Percentiles rank a stretch among this genome's conserved stretches.
These are phyloP conservation scores for Phlogophora meticulosa DNA, from an alignment of 2,888 invertebrate genomes.

Conservation along the genomic window DNA sequence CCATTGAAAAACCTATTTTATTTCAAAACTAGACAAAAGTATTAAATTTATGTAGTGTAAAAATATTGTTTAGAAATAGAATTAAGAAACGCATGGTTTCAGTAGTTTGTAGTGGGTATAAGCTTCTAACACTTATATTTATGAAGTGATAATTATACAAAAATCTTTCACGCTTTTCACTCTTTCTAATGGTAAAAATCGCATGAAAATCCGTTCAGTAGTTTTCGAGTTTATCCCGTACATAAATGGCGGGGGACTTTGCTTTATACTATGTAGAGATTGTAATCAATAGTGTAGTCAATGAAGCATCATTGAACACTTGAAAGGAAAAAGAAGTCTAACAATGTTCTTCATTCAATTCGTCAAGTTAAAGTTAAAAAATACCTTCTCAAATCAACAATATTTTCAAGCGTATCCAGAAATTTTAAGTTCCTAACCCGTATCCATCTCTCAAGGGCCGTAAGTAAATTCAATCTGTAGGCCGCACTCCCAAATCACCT, in stretches of 20 bases:
- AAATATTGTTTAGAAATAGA: background rate
- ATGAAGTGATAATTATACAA: too few species aligned
- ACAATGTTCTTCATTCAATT: too few species aligned
- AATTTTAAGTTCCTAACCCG: constrained; percentile 47
- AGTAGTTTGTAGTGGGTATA: background rate
- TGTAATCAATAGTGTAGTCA: too few species aligned
- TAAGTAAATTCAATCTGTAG: constrained; percentile 88
- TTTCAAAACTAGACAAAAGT: background rate
- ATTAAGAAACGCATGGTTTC: background rate
- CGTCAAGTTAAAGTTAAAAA: too few species aligned
- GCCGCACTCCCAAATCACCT: constrained; percentile 88
- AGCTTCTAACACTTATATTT: background rate
- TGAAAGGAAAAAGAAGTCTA: too few species aligned
- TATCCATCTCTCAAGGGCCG: constrained; percentile 82
- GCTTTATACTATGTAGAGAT: too few species aligned
- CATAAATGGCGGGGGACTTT: too few species aligned
- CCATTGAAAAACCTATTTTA: background rate
- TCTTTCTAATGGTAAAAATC: too few species aligned
- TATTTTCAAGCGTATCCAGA: constrained; percentile 50
- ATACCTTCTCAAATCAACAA: background rate
- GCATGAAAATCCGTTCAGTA: too few species aligned
- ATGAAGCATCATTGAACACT: too few species aligned
- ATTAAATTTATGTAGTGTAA: background rate
- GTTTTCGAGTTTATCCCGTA: too few species aligned
- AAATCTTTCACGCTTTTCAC: too few species aligned